Evolutionary conservation across 2,797 vertebrate genomes (phyloP), one percentile per base, ranked within the genome.

Genomic region (Morus bassanus): DNA sequence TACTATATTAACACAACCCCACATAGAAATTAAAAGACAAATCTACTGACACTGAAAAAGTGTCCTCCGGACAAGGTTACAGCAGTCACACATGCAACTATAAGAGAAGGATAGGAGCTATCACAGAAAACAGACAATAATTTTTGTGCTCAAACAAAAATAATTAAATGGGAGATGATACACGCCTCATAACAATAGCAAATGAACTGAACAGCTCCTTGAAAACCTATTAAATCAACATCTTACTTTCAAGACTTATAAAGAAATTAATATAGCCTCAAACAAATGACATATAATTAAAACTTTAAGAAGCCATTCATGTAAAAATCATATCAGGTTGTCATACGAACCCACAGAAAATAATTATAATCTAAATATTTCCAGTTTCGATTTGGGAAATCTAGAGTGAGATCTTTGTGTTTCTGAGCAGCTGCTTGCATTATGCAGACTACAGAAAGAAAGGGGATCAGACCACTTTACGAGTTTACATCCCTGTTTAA

Each of bases 211-310:
- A 96, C 70, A 96, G 85, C 83, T 96, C 91, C 96, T 97, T 65
- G 86, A 96, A 95, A 98, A 97, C 81, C 54, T 89, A 90, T 83
- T 72, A 89, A 94, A 91, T 45, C 68, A 85, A 95, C 70, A 73
- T 92, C 61, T 96, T 96, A 92, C 84, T 98, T 97, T 96, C 94
- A 97, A 97, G 97, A 94, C 84, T 96, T 96, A 96, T 86, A 95
- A 97, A 97, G 80, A 90, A 97, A 96, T 94, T 23, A 97, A 94
- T 95, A 96, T n/a, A 94, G 94, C 82, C 67, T 96, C 53, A 97
- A 97, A 97, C 95, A 97, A 98, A 97, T 94, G 53, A 96, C 83
- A 94, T 73, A 93, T 60, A 97, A 97, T 96, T 97, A 97, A 97
- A 97, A 96, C 82, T 96, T 97, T 92, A 97, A 97, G 96, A 95